Evolutionary conservation across 2,888 invertebrate species (phyloP), one percentile per base, ranked within the genome.

Genomic region (Lepidocyrtoides sp.): DNA sequence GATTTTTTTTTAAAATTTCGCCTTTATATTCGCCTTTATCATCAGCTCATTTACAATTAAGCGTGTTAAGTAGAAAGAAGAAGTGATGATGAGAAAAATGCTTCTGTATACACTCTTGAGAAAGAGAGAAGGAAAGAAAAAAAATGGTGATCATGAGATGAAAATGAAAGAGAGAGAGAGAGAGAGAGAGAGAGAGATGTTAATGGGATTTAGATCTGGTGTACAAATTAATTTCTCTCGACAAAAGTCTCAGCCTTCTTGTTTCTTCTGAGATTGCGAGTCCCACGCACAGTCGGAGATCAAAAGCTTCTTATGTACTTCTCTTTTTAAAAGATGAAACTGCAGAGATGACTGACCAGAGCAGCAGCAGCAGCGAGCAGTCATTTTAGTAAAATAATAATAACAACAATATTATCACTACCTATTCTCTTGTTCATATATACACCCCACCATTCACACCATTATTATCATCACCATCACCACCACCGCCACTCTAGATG

Each of bases 271-370:
- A 81, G 81, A n/a, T 57, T 79, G 60, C 60, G 77, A 91, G 92
- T 93, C 93, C 93, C 93, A 93, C 93, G 93, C 93, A 93, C 93
- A 88, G 92, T 92, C 85, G 93, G 93, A 92, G 92, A 84, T 93
- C 93, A 82, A 88, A 41, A 90, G 83, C 66, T 66, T n/a, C n/a
- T n/a, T n/a, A n/a, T n/a, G n/a, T n/a, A n/a, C n/a, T n/a, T n/a
- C 32, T 51, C 26, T 51, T 26, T 48, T 54, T 29, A 14, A 5
- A 26, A 20, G 26, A 8, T 14, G 26, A 57, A 57, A 17, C 1
- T 26, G 14, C 57, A 44, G 44, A 63, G 60, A 63, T 83, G 83
- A 72, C 72, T 72, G 72, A 79, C 75, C 84, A 75, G 69, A 12
- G 17, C 48, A 77, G 79, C 17, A 17, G 54, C 36, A 66, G 44